Evolutionary conservation across 2,888 invertebrate species (phyloP).

Genomic region (Leptarthrus brevirostris): DNA sequence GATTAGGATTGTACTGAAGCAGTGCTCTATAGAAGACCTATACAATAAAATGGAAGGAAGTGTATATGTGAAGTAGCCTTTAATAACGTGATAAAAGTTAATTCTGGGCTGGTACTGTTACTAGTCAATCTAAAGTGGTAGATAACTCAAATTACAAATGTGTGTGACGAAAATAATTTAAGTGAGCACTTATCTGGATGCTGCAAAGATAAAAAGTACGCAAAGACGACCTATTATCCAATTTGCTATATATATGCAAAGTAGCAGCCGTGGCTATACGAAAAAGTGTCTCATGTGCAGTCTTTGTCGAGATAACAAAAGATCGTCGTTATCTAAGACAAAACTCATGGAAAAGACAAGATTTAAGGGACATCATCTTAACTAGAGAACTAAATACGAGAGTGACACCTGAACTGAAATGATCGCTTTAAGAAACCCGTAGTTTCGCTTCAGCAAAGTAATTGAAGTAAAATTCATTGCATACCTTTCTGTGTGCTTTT

Average conservation of each 20-base stretch:
- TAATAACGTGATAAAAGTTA: too few relatives aligned
- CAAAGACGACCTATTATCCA: constrained; percentile 22
- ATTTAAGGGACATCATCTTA: constrained; percentile 21
- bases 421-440: background rate
- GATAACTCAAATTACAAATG: too few relatives aligned
- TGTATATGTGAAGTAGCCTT: too few relatives aligned
- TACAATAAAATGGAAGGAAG: too few relatives aligned
- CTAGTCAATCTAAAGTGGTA: background rate
- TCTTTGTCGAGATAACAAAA: constrained; percentile 8
- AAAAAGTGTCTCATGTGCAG: background rate
- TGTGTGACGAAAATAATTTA: too few relatives aligned
- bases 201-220: background rate
- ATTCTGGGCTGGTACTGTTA: too few relatives aligned
- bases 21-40: too few relatives aligned
- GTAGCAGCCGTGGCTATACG: background rate
- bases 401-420: constrained; percentile 8
- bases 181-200: constrained; percentile 4
- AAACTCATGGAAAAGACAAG: constrained; percentile 1
- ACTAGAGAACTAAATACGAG: too few relatives aligned
- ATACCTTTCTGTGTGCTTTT: too few relatives aligned
- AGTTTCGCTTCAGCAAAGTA: too few relatives aligned
- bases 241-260: constrained; percentile 7
- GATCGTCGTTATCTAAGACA: constrained; percentile 2
- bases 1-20: too few relatives aligned
- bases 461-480: too few relatives aligned